phyloP scores from a whole-genome alignment of 2,797 vertebrate genomes.

The Hirundo rustica region DNA sequence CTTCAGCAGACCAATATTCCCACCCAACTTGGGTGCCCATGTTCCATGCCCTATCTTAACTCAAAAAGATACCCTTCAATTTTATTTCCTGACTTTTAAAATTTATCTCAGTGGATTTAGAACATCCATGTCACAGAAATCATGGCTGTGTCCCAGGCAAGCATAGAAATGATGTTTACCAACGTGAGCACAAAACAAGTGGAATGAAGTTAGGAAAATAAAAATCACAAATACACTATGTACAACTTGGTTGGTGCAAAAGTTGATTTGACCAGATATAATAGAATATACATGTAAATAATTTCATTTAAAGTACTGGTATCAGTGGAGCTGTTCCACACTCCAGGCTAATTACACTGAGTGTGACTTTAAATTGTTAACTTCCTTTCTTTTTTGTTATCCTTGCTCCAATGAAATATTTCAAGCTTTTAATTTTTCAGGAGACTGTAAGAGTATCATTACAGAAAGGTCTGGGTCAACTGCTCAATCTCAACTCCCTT shows the following conservation, averaged over 20 bases:
- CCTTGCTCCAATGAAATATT: neutral
- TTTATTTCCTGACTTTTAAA: neutral
- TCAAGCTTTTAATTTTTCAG: neutral
- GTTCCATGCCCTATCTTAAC: neutral
- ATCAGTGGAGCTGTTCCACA: neutral
- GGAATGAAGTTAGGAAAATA: neutral
- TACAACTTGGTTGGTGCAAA: neutral
- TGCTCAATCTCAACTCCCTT: neutral
- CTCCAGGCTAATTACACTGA: neutral
- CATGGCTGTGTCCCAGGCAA: neutral
- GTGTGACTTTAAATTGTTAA: neutral
- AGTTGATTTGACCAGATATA: neutral
- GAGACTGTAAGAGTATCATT: neutral
- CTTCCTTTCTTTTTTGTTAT: neutral
- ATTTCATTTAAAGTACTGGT: neutral
- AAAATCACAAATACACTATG: fast-evolving
- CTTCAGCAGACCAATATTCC: neutral
- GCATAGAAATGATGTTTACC: no score
- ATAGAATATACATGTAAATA: neutral
- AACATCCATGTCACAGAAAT: neutral
- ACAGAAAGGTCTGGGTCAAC: neutral
- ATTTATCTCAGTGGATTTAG: neutral
- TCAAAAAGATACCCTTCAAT: neutral
- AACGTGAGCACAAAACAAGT: neutral
- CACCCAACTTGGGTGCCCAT: neutral